Base-by-base conservation (phyloP, 2,888 invertebrate species). In the Pterostichus madidus region DNA sequence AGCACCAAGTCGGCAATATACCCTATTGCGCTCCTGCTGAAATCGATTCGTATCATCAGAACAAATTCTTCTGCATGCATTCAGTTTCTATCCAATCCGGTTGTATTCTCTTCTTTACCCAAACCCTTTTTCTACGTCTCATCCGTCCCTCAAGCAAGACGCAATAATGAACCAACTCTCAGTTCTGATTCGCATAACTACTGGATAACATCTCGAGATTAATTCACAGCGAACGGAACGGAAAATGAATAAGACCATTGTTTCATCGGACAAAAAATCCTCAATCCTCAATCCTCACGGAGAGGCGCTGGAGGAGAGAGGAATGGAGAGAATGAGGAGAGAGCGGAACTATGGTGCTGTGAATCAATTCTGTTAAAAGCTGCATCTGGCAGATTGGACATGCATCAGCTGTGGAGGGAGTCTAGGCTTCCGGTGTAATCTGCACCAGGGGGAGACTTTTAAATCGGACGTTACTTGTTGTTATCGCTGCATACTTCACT, bases 291-390 rank as follows among this genome's bases (percentile, higher is more conserved):
- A 85, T 84, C 82, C 71, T 83, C 53, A 68, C 84, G 83, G 24
- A 39, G 49, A 11, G 10, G 17, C 46, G 17, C 5, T 8, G 73
- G 11, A 15, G 44, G 8, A 71, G n/a, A 39, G 15, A 8, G 49
- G 39, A 56, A 17, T 17, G 56, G 49, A 13, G 32, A 75, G 75
- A 49, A 52, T 35, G 46, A 44, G 17, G n/a, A 8, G 17, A 31
- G 24, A 52, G 84, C 84, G 85, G 83, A 84, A 85, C 85, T 80
- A 79, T 61, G 84, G 82, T 83, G 83, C 85, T 84, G 84, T 84
- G 86, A 85, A 85, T 86, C 86, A 86, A 86, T 87, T 85, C 85
- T 86, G 85, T 85, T 86, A 85, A 86, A 86, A 86, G 85, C 85
- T 86, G 85, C 86, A 86, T 86, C 85, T 85, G 85, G 83, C 84